phyloP scores from a whole-genome alignment of 2,797 vertebrate genomes.

The Helarctos malayanus region DNA sequence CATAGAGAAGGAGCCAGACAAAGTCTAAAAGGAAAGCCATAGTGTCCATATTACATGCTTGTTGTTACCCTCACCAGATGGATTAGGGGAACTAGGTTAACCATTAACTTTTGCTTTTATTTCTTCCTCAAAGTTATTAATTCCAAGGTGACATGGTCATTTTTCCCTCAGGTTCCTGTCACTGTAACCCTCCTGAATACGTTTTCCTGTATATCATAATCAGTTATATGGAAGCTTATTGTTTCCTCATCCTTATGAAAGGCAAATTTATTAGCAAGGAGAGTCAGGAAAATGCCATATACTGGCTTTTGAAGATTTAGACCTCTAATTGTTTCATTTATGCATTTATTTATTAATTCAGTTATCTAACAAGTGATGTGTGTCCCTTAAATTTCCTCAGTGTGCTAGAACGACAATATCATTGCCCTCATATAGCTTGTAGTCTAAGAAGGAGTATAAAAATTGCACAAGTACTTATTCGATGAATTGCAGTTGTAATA shows the following conservation, averaged over 20 bases:
- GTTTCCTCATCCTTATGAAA: not conserved
- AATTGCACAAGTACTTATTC: not conserved
- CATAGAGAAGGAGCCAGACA: not conserved
- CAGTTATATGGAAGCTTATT: not conserved
- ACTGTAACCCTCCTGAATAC: not conserved
- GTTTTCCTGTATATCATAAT: not conserved
- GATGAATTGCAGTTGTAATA: not conserved
- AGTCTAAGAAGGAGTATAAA: not conserved
- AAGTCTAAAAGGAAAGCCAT: not conserved
- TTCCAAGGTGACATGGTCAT: not conserved
- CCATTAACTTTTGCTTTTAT: not conserved
- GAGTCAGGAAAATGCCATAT: not conserved
- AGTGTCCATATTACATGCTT: not conserved
- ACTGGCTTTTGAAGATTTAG: not conserved
- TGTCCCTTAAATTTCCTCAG: not conserved
- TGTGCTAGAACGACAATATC: not conserved
- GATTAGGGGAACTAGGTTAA: not conserved
- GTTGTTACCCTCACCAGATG: not conserved
- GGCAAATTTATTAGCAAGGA: not conserved
- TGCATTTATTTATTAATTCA: not conserved
- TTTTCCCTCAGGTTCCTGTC: not conserved
- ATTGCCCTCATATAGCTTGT: not conserved
- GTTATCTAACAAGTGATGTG: not conserved
- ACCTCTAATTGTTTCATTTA: not conserved
- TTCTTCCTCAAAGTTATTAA: conserved; percentile 26